Evolutionary conservation across 1,140 invertebrate genomes (phyloP).

Genomic region (Lanistes nyassanus): DNA sequence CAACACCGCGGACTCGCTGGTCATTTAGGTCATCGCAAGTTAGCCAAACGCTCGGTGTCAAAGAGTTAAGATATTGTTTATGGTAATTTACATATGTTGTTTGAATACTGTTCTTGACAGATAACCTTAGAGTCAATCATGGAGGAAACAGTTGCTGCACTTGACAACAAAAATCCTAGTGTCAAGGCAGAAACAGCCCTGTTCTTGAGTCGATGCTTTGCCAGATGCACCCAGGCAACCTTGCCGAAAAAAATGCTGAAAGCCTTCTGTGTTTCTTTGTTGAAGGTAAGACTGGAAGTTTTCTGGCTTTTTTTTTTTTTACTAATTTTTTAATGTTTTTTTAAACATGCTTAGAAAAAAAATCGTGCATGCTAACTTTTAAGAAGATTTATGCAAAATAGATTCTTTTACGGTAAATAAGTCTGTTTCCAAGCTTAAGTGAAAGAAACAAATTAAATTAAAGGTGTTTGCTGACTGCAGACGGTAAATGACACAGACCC

Average conservation of each 20-base stretch:
- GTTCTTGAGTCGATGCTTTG: slow-evolving; percentile 88
- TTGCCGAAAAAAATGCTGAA: slow-evolving; percentile 95
- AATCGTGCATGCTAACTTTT: too few relatives aligned
- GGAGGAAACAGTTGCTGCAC: slow-evolving; percentile 84
- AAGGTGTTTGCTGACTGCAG: slow-evolving; percentile 45
- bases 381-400: too few relatives aligned
- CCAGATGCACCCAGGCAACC: slow-evolving; percentile 80
- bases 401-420: too few relatives aligned
- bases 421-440: too few relatives aligned
- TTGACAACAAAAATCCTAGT: slow-evolving; percentile 94
- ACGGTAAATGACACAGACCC: slow-evolving; percentile 80
- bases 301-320: background rate
- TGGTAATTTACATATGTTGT: too few relatives aligned
- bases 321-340: background rate
- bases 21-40: too few relatives aligned
- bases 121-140: slow-evolving; percentile 87
- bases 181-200: slow-evolving; percentile 92
- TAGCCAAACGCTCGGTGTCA: too few relatives aligned
- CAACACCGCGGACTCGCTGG: too few relatives aligned
- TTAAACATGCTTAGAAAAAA: slow-evolving; percentile 10
- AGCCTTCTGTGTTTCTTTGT: slow-evolving; percentile 79
- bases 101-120: too few relatives aligned
- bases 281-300: slow-evolving; percentile 72
- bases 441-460: background rate
- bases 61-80: too few relatives aligned